Evolutionary conservation across 2,888 invertebrate genomes (phyloP), one percentile per base, ranked within the genome.

Genomic region (Corbicula japonica): DNA sequence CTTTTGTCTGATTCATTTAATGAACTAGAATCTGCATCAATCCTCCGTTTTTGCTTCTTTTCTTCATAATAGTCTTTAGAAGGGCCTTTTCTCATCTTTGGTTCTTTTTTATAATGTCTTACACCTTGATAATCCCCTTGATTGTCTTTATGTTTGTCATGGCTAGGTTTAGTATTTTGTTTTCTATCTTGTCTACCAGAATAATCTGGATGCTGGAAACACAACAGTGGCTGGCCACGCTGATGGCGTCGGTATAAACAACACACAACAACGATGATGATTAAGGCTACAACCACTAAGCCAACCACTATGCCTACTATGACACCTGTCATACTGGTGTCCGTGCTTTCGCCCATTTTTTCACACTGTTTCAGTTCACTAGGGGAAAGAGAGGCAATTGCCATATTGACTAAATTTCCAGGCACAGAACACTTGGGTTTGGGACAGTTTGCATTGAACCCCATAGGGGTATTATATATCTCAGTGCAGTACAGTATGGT

Each of bases 1-100:
- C 89, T 88, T 81, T 89, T 89, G 63, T 91, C 90, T 1, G 91
- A 91, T 50, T 89, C 88, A 52, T 87, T 89, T 6, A 90, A 70
- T 26, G 90, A 90, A 12, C 86, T 84, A 41, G 81, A 77, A 44
- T 90, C 89, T 41, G 85, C 76, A 62, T 91, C 88, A 56, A 75
- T 61, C 34, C 83, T 83, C 4, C 86, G 76, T 44, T 77, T 81
- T 48, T 85, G 79, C 74, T 88, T 89, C 38, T 83, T 76, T 54
- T 87, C 83, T 35, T 77, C 74, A 63, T 83, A 86, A 38, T 84
- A 75, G 26, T 58, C 58, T 6, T 35, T 34, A 8, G 6, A n/a
- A 5, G 15, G 23, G 4, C 30, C 23, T 23, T 54, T 54, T 54
- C 30, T 54, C 48, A 21, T 50, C 34, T 60, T 70, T 58, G 58